A percentile compares a stretch with the other conserved stretches of the same genome.
Evolutionary conservation across 1,140 invertebrate genomes (phyloP).

Genomic region (Drosophila rufa): DNA sequence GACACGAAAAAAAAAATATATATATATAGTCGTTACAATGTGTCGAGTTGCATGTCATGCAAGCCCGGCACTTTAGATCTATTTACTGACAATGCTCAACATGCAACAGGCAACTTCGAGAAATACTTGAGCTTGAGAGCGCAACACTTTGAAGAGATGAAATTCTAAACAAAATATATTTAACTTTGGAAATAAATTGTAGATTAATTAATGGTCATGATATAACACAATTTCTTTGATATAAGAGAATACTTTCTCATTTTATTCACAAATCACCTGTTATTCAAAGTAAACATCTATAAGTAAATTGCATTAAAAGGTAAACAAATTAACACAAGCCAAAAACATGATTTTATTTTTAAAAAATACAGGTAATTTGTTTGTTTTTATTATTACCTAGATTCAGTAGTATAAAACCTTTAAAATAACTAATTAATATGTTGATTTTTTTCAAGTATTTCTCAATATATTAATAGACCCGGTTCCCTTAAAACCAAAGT

Average conservation of each 20-base stretch:
- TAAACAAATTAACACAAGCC: too few relatives aligned
- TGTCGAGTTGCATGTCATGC: constrained; percentile 59
- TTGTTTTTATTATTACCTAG: neutral
- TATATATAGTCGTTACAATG: constrained; percentile 29
- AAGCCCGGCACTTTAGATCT: constrained; percentile 40
- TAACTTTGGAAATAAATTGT: neutral
- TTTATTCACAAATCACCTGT: too few relatives aligned
- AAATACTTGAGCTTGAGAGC: neutral
- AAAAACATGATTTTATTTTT: too few relatives aligned
- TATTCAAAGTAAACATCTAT: too few relatives aligned
- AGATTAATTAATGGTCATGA: neutral
- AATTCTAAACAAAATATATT: neutral
- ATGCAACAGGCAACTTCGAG: neutral
- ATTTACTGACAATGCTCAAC: constrained; percentile 12
- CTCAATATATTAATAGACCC: neutral
- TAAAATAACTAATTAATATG: neutral
- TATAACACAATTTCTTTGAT: neutral
- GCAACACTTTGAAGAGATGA: neutral
- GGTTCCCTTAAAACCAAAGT: neutral
- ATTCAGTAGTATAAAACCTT: neutral
- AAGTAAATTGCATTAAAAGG: too few relatives aligned
- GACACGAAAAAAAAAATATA: neutral
- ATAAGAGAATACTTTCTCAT: too few relatives aligned
- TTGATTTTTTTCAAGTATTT: neutral
- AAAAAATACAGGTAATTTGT: too few relatives aligned